Evolutionary conservation across 2,888 invertebrate species (phyloP).

Genomic region (Mythimna loreyi): DNA sequence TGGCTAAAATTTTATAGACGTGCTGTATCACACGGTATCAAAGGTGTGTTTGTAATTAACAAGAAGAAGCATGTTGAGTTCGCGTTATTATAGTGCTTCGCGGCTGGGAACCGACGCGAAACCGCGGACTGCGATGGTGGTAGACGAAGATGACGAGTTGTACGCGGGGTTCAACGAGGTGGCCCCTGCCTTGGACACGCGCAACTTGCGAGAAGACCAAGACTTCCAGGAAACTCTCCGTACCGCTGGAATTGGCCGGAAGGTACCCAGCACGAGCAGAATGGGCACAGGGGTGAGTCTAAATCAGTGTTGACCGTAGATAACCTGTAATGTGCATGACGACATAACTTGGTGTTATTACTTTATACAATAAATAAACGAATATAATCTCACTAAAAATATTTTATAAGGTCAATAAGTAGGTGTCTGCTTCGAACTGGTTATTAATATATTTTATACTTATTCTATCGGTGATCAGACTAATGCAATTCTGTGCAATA

Average conservation of each 20-base stretch:
- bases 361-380: constrained; percentile 24
- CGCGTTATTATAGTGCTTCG: constrained; percentile 84
- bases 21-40: constrained; percentile 5
- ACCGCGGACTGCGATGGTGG: constrained; percentile 82
- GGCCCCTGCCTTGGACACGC: constrained; percentile 92
- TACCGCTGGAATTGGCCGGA: constrained; percentile 93
- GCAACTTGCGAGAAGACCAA: constrained; percentile 93
- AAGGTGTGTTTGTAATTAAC: constrained; percentile 15
- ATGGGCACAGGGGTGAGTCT: constrained; percentile 85
- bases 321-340: constrained; percentile 29
- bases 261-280: constrained; percentile 91
- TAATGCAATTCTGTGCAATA: background rate
- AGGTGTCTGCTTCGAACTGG: constrained; percentile 30
- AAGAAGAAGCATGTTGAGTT: constrained; percentile 78
- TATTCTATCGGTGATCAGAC: background rate
- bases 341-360: constrained; percentile 13
- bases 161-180: constrained; percentile 93
- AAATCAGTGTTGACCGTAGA: constrained; percentile 17
- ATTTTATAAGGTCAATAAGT: constrained; percentile 23
- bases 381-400: constrained; percentile 7
- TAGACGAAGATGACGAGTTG: constrained; percentile 92
- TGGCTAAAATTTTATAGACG: constrained; percentile 32
- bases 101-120: constrained; percentile 82
- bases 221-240: constrained; percentile 94
- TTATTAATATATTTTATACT: constrained; percentile 12